These are phyloP conservation scores for Rhabdornis inornatus DNA, from an alignment of 2,113 vertebrate genomes.

Conservation along the genomic window DNA sequence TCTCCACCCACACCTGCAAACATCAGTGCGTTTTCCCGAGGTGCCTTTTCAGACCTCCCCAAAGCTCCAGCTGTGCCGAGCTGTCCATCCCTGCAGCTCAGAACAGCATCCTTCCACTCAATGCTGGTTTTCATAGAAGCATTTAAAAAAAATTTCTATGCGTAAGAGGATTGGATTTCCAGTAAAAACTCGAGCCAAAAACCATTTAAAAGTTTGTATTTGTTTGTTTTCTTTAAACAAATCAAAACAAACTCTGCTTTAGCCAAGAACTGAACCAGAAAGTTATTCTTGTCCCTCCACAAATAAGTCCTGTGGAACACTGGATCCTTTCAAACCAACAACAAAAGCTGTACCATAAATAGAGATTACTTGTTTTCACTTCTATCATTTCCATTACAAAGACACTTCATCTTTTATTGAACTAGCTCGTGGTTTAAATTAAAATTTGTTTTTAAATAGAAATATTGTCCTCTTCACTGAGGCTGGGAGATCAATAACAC, in stretches of 20 bases:
- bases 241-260: background rate
- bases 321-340: constrained; percentile 2
- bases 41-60: background rate
- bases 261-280: constrained; percentile 20
- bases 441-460: background rate
- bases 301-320: background rate
- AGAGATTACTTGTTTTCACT: background rate
- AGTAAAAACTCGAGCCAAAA: constrained; percentile 31
- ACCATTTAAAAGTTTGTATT: background rate
- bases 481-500: background rate
- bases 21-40: rapidly evolving
- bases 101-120: background rate
- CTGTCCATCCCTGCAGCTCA: background rate
- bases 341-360: background rate
- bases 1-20: background rate
- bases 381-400: background rate
- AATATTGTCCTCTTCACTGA: background rate
- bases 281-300: constrained; percentile 27
- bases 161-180: background rate
- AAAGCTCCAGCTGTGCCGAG: background rate
- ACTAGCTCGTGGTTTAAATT: background rate
- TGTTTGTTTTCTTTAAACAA: background rate
- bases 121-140: background rate
- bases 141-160: background rate
- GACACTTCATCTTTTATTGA: background rate